Conservation (phyloP, 1,140 invertebrate genomes). For the Hycleus phaleratus region DNA sequence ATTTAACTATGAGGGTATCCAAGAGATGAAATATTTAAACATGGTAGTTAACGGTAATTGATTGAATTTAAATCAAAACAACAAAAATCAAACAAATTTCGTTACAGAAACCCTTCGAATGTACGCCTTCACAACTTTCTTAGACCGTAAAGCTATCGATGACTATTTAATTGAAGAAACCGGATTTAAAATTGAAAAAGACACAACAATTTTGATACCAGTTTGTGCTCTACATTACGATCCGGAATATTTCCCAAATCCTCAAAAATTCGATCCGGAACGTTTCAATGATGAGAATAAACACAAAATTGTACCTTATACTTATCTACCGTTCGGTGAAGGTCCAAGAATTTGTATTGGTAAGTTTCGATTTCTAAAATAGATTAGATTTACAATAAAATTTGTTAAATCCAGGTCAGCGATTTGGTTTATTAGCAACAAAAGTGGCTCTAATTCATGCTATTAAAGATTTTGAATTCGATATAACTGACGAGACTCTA, state of each 20-base stretch:
- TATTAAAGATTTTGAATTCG: conserved; percentile 5
- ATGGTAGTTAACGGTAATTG: conserved; percentile 44
- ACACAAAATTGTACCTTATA: conserved; percentile 49
- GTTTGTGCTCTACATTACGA: conserved; percentile 52
- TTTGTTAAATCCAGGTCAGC: not conserved
- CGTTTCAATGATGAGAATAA: conserved; percentile 22
- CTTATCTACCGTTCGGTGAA: not conserved
- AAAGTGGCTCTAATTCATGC: not conserved
- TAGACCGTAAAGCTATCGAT: conserved; percentile 17
- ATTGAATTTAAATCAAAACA: too few relatives aligned
- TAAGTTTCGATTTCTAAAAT: too few relatives aligned
- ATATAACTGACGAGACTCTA: not conserved
- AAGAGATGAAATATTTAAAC: conserved; percentile 36
- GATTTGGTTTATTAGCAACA: conserved; percentile 1
- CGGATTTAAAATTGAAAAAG: conserved; percentile 42
- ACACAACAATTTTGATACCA: conserved; percentile 49
- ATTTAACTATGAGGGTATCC: conserved; percentile 37
- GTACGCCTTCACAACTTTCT: conserved; percentile 5
- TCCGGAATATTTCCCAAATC: conserved; percentile 52
- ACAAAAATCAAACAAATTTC: too few relatives aligned
- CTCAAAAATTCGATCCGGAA: conserved; percentile 53
- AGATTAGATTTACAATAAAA: too few relatives aligned
- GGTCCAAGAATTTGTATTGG: too few relatives aligned
- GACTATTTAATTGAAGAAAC: conserved; percentile 44
- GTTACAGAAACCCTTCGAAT: conserved; percentile 6